A percentile compares a stretch with the other conserved stretches of the same genome.
These are phyloP conservation scores for Sturnira hondurensis DNA, from an alignment of 2,113 vertebrate species.

Conservation along the genomic window DNA sequence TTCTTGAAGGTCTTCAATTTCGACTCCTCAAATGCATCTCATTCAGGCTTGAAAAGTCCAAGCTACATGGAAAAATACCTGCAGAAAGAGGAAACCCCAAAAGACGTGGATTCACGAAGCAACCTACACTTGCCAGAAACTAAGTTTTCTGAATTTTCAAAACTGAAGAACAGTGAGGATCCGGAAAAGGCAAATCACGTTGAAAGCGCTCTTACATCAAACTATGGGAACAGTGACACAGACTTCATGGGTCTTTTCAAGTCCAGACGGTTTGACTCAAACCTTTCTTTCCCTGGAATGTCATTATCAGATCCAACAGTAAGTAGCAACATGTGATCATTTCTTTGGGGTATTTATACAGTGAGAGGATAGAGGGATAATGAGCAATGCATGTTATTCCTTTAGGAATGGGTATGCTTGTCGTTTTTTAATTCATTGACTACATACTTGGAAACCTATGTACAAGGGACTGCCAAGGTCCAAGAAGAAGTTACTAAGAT, in stretches of 20 bases:
- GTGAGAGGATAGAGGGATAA: not conserved
- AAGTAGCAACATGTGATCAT: conserved; percentile 60
- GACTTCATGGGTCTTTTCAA: conserved; percentile 77
- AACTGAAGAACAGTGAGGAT: conserved; percentile 32
- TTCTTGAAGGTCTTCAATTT: conserved; percentile 68
- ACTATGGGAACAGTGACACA: conserved; percentile 70
- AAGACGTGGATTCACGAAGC: conserved; percentile 68
- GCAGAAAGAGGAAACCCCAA: conserved; percentile 76
- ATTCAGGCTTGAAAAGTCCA: conserved; percentile 82
- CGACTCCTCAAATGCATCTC: conserved; percentile 69
- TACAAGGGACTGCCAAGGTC: not conserved
- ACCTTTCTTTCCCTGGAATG: conserved; percentile 66
- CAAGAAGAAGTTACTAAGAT: not conserved
- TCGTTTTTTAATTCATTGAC: not conserved
- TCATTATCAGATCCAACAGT: conserved; percentile 81
- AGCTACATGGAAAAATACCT: conserved; percentile 85
- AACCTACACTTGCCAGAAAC: conserved; percentile 36
- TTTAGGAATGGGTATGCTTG: not conserved
- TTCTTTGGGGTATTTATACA: not conserved
- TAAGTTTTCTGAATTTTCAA: conserved; percentile 56
- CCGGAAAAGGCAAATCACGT: not conserved
- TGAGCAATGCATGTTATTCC: not conserved
- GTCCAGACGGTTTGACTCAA: conserved; percentile 73
- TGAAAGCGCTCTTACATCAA: conserved; percentile 46
- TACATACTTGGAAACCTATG: not conserved